Conservation (phyloP, 2,888 invertebrate species). For the Thysanoteuthis rhombus region DNA sequence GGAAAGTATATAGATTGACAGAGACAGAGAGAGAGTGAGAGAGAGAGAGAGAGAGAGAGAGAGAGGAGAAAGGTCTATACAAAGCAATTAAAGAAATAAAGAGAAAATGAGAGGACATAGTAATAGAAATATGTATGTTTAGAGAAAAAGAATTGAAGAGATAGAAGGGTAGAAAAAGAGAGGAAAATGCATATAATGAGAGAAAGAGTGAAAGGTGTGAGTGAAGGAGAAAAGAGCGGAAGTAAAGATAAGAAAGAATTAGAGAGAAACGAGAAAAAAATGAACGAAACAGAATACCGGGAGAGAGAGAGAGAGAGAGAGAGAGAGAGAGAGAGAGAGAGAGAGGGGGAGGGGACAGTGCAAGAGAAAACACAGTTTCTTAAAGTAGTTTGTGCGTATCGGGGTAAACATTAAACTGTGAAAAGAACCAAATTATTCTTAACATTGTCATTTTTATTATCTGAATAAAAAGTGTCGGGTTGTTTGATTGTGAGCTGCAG, state of each 20-base stretch:
- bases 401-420: background rate
- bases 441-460: background rate
- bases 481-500: background rate
- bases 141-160: too few species aligned
- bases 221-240: background rate
- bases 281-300: too few species aligned
- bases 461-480: background rate
- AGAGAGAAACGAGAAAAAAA: background rate
- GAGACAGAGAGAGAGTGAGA: background rate
- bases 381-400: background rate
- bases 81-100: background rate
- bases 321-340: background rate
- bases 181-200: background rate
- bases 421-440: background rate
- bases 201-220: background rate
- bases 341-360: background rate
- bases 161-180: background rate
- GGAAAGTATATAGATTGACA: background rate
- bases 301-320: background rate
- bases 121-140: too few species aligned
- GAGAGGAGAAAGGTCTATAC: too few species aligned
- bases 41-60: background rate
- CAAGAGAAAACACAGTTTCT: background rate
- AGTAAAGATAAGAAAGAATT: background rate
- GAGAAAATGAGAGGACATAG: too few species aligned